Conservation (phyloP, 2,113 vertebrate genomes). For the Psophia crepitans region DNA sequence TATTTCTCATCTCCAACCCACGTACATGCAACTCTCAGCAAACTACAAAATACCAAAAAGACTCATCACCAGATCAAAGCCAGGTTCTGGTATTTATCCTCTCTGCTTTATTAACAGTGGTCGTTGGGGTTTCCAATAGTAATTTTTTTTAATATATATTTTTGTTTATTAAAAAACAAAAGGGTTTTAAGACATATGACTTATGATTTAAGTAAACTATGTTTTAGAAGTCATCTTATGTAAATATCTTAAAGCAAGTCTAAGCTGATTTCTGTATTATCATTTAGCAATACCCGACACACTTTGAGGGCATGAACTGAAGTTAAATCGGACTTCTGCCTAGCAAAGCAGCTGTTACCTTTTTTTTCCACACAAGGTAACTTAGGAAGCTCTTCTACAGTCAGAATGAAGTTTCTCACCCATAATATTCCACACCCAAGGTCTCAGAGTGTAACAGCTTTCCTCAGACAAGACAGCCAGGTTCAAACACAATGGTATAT, state of each 20-base stretch:
- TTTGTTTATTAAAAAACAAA: not conserved
- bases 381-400: not conserved
- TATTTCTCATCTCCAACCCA: not conserved
- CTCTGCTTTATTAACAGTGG: not conserved
- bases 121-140: accelerated
- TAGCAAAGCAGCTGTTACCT: not conserved
- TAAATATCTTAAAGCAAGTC: not conserved
- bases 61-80: not conserved
- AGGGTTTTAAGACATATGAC: no score
- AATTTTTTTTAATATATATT: not conserved
- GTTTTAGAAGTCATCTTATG: not conserved
- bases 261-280: not conserved
- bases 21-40: accelerated
- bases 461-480: not conserved
- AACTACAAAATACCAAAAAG: not conserved
- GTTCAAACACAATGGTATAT: not conserved
- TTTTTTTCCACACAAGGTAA: accelerated
- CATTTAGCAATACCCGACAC: not conserved
- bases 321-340: not conserved
- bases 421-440: not conserved
- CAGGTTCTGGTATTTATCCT: not conserved
- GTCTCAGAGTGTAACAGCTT: not conserved
- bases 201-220: no score
- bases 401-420: not conserved
- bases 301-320: not conserved